A percentile compares a stretch with the other conserved stretches of the same genome.
phyloP scores from a whole-genome alignment of 2,113 vertebrate species.

The Marmota flaviventris region DNA sequence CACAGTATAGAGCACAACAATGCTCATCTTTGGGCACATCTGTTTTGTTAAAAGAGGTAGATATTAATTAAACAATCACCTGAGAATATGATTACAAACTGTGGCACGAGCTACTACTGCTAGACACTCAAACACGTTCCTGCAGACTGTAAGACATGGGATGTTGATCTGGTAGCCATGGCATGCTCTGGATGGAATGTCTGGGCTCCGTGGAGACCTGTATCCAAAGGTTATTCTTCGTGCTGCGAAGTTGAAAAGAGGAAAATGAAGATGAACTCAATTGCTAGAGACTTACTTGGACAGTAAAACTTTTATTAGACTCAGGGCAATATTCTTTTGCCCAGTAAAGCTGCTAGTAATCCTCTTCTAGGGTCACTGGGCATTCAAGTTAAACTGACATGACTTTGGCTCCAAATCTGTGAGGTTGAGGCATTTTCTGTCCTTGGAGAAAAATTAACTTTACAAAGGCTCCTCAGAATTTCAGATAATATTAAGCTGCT shows the following conservation, averaged over 20 bases:
- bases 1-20: fast-evolving
- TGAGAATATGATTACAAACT: neutral
- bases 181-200: neutral
- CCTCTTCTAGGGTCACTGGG: conserved; percentile 52
- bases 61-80: neutral
- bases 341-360: conserved; percentile 29
- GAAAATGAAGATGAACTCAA: conserved; percentile 40
- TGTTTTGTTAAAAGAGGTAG: neutral
- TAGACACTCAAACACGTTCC: fast-evolving
- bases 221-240: neutral
- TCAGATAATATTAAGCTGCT: conserved; percentile 37
- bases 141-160: neutral
- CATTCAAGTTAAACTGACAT: conserved; percentile 37
- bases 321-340: conserved; percentile 4
- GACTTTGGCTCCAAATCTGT: conserved; percentile 50
- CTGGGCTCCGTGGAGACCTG: neutral
- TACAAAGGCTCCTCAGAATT: conserved; percentile 43
- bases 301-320: conserved; percentile 56
- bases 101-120: neutral
- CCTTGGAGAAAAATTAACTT: conserved; percentile 75
- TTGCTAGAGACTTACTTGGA: neutral
- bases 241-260: neutral
- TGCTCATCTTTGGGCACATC: neutral
- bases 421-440: conserved; percentile 31
- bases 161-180: neutral